These are phyloP conservation scores for Phaedon cochleariae DNA, from an alignment of 2,888 invertebrate species.

Conservation along the genomic window DNA sequence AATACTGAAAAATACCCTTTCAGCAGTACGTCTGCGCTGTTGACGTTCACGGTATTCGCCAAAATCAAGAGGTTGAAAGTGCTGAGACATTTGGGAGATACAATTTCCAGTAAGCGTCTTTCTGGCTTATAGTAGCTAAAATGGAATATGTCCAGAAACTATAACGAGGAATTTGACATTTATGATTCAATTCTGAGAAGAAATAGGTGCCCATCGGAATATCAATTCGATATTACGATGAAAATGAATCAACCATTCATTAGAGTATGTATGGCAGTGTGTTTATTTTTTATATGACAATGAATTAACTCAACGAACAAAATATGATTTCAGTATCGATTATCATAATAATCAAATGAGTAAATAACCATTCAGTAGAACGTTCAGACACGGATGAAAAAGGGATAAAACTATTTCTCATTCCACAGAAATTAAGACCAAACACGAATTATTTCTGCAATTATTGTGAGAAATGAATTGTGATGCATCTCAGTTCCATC, in stretches of 20 bases:
- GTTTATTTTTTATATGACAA: too few species aligned
- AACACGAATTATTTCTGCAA: background rate
- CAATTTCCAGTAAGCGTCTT: background rate
- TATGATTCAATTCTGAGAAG: too few species aligned
- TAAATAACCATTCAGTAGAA: background rate
- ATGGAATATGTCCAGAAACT: background rate
- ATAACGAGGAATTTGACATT: too few species aligned
- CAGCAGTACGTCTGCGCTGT: conserved; percentile 1
- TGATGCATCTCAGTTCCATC: background rate
- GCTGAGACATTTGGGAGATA: background rate
- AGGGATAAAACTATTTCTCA: background rate
- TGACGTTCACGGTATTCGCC: background rate
- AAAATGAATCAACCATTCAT: background rate
- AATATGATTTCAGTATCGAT: too few species aligned
- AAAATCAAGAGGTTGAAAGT: background rate
- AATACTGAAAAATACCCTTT: background rate
- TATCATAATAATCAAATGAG: too few species aligned
- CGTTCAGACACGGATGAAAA: background rate
- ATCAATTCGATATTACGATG: background rate
- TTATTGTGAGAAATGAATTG: too few species aligned
- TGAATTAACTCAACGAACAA: too few species aligned
- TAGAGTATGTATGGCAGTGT: background rate
- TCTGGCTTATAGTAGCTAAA: background rate
- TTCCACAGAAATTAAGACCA: too few species aligned
- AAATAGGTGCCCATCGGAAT: too few species aligned